phyloP scores from a whole-genome alignment of 2,797 vertebrate species.

The Mus caroli region DNA sequence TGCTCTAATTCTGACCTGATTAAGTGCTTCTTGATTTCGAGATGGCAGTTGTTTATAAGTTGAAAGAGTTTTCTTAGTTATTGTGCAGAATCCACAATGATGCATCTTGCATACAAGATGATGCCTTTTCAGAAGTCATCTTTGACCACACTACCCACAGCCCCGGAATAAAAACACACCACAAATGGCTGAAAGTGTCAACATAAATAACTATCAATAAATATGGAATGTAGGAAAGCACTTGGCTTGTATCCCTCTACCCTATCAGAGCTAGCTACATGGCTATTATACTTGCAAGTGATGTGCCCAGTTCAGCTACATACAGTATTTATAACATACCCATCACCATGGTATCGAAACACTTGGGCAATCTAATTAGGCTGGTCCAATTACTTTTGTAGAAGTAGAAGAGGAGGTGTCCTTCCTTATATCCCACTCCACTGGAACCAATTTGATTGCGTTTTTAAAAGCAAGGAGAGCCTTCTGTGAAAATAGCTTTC shows the following conservation, averaged over 20 bases:
- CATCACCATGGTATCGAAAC: slow-evolving; percentile 77
- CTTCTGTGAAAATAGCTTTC: slow-evolving; percentile 83
- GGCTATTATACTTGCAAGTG: slow-evolving; percentile 61
- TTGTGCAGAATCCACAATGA: slow-evolving; percentile 62
- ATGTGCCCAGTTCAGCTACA: slow-evolving; percentile 66
- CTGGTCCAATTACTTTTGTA: slow-evolving; percentile 80
- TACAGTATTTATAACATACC: slow-evolving; percentile 80
- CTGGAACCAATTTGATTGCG: slow-evolving; percentile 82
- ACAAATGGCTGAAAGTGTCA: slow-evolving; percentile 81
- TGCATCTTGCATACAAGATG: slow-evolving; percentile 67
- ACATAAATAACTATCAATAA: slow-evolving; percentile 84
- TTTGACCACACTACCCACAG: slow-evolving; percentile 80
- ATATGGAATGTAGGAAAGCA: slow-evolving; percentile 69
- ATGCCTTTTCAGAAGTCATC: slow-evolving; percentile 73
- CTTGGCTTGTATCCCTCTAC: slow-evolving; percentile 68
- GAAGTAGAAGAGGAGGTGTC: slow-evolving; percentile 75
- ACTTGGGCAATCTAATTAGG: slow-evolving; percentile 81
- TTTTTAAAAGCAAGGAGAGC: slow-evolving; percentile 82
- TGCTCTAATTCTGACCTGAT: slow-evolving; percentile 70
- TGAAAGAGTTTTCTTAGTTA: slow-evolving; percentile 71
- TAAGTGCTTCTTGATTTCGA: slow-evolving; percentile 74
- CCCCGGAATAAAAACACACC: slow-evolving; percentile 71
- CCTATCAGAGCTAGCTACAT: slow-evolving; percentile 65
- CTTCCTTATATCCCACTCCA: slow-evolving; percentile 80
- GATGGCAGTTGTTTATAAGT: slow-evolving; percentile 70